These are phyloP conservation scores for Nomada fucata DNA, from an alignment of 2,888 invertebrate genomes.

Conservation along the genomic window DNA sequence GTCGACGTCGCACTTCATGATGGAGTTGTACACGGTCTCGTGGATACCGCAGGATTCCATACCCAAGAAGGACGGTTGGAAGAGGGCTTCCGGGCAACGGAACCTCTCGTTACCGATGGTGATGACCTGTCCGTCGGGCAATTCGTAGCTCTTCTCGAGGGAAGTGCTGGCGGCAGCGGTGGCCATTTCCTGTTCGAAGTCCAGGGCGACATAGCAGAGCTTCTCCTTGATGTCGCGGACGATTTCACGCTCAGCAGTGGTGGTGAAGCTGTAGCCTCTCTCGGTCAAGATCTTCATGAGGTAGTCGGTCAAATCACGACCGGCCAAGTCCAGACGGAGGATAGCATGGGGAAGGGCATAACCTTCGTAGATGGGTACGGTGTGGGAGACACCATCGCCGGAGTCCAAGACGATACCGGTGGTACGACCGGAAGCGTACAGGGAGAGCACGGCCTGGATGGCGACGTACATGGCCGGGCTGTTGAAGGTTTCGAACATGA, in stretches of 20 bases:
- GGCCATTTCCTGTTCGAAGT: slow-evolving; percentile 98
- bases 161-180: slow-evolving; percentile 95
- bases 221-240: slow-evolving; percentile 98
- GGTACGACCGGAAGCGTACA: slow-evolving; percentile 97
- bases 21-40: slow-evolving; percentile 96
- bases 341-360: slow-evolving; percentile 97
- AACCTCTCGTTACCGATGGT: slow-evolving; percentile 94
- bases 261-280: slow-evolving; percentile 97
- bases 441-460: slow-evolving; percentile 92
- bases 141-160: slow-evolving; percentile 93
- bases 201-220: slow-evolving; percentile 95
- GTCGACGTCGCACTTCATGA: slow-evolving; percentile 98
- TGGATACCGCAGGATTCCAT: slow-evolving; percentile 96
- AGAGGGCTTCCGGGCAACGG: slow-evolving; percentile 94
- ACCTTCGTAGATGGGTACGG: slow-evolving; percentile 96
- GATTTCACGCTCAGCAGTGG: slow-evolving; percentile 98
- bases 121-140: slow-evolving; percentile 93
- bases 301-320: slow-evolving; percentile 98
- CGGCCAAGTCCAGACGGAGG: slow-evolving; percentile 98
- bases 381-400: slow-evolving; percentile 96
- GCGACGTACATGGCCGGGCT: slow-evolving; percentile 97
- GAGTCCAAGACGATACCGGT: slow-evolving; percentile 97
- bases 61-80: slow-evolving; percentile 95
- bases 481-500: slow-evolving; percentile 97
- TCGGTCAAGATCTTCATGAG: slow-evolving; percentile 98